Conservation (phyloP, 1,140 invertebrate species). For the Saxidomus purpurata region DNA sequence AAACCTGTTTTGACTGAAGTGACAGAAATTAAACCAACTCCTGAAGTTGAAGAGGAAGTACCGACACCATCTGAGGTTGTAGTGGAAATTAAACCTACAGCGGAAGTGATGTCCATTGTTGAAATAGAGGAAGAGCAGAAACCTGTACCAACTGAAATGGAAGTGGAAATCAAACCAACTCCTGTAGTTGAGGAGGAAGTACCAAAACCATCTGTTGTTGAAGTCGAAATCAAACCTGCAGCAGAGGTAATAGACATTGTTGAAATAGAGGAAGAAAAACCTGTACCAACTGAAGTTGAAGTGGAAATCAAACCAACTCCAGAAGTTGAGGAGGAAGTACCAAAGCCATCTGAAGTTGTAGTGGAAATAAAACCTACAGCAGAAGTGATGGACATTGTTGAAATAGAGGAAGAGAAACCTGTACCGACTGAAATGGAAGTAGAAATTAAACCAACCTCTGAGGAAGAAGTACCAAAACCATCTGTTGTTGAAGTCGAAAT, state of each 20-base stretch:
- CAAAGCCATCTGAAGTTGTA: too few species aligned
- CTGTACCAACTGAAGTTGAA: neutral
- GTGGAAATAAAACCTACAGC: too few species aligned
- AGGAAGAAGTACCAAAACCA: neutral
- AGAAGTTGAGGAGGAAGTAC: too few species aligned
- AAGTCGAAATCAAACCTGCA: constrained; percentile 4
- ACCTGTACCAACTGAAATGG: neutral
- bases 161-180: neutral
- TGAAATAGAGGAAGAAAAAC: neutral
- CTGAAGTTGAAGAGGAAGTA: neutral
- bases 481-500: constrained; percentile 18
- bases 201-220: neutral
- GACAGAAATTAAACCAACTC: neutral
- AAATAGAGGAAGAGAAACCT: neutral
- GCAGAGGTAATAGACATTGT: neutral
- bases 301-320: neutral
- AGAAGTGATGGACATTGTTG: too few species aligned
- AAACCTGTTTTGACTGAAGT: neutral
- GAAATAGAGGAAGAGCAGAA: too few species aligned
- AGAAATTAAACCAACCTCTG: neutral
- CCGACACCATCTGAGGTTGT: neutral
- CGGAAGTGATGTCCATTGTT: neutral
- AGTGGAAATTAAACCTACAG: constrained; percentile 5
- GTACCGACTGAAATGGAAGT: neutral
- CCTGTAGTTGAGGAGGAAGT: neutral